Conservation (phyloP, 2,797 vertebrate genomes). For the Limosa lapponica region DNA sequence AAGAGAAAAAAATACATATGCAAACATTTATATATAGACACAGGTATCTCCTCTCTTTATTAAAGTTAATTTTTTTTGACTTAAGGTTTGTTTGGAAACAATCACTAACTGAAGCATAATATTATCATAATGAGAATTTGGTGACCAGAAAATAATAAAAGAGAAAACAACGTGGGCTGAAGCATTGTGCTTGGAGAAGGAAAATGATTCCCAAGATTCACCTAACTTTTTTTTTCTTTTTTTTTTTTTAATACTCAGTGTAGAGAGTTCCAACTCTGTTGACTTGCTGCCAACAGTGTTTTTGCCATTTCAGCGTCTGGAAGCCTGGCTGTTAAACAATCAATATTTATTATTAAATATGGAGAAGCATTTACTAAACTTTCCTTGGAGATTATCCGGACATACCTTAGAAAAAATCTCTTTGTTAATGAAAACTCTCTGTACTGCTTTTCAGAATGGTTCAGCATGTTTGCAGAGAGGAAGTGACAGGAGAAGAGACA, state of each 20-base stretch:
- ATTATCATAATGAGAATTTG: background rate
- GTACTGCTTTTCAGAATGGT: background rate
- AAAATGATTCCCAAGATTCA: background rate
- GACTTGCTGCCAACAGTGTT: background rate
- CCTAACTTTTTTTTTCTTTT: background rate
- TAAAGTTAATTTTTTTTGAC: background rate
- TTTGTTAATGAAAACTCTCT: background rate
- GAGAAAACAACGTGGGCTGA: background rate
- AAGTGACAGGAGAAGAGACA: background rate
- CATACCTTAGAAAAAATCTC: background rate
- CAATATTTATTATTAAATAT: conserved; percentile 52
- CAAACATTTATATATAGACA: background rate
- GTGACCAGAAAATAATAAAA: background rate
- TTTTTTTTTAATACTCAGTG: background rate
- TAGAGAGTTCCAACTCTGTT: background rate
- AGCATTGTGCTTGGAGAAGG: background rate
- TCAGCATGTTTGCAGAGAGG: background rate
- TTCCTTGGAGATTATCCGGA: background rate
- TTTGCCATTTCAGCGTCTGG: conserved; percentile 48
- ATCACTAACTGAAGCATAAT: background rate
- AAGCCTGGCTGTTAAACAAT: conserved; percentile 38
- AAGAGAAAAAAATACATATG: background rate
- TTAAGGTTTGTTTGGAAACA: background rate
- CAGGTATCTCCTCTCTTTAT: background rate
- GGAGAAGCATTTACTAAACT: conserved; percentile 11